Conservation (phyloP, 2,113 vertebrate genomes). For the Mixornis gularis region DNA sequence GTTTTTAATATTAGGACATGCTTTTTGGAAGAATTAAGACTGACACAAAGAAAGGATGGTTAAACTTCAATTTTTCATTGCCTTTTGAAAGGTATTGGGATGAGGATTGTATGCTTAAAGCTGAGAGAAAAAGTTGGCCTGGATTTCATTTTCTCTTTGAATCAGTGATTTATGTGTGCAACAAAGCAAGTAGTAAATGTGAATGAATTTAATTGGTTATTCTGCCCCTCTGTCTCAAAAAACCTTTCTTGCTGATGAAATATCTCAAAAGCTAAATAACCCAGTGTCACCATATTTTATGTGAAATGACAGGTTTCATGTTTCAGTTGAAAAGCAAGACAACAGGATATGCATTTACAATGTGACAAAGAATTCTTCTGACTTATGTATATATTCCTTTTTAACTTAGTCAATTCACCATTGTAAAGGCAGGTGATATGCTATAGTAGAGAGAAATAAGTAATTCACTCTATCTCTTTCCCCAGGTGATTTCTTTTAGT, state of each 20-base stretch:
- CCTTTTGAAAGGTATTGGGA: neutral
- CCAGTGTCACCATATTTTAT: slow-evolving; percentile 31
- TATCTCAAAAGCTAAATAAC: slow-evolving; percentile 56
- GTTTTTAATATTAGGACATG: neutral
- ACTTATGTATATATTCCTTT: neutral
- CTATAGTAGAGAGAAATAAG: slow-evolving; percentile 12
- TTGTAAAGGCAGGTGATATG: neutral
- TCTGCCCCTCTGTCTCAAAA: slow-evolving; percentile 25
- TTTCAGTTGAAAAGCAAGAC: slow-evolving; percentile 22
- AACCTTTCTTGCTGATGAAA: slow-evolving; percentile 17
- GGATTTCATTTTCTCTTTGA: neutral
- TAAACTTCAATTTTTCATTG: neutral
- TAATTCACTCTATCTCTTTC: neutral
- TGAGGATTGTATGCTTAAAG: neutral
- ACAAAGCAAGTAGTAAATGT: slow-evolving; percentile 35
- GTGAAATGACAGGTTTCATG: neutral
- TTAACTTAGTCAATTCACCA: neutral
- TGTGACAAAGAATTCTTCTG: slow-evolving; percentile 36
- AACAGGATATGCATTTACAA: slow-evolving; percentile 13
- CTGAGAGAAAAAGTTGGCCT: neutral
- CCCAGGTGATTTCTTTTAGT: neutral
- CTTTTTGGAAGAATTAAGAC: neutral
- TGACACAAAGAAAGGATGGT: neutral
- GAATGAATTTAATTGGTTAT: slow-evolving; percentile 26
- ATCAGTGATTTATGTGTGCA: slow-evolving; percentile 25